Evolutionary conservation across 2,888 invertebrate genomes (phyloP).

Genomic region (Eristalis arbustorum): DNA sequence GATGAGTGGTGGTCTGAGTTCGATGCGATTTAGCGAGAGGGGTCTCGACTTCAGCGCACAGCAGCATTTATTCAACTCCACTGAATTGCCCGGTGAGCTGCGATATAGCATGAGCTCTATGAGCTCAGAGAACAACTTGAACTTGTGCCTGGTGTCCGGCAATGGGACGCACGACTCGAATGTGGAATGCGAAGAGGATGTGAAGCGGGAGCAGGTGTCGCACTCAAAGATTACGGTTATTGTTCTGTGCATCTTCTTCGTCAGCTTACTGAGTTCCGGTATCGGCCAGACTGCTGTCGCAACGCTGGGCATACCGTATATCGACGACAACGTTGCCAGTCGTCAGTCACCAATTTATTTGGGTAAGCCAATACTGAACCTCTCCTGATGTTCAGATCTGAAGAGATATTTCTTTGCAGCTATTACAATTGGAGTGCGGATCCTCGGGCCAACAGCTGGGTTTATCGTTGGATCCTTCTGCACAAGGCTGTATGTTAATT

Average conservation of each 20-base stretch:
- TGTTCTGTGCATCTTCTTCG: slow-evolving; percentile 92
- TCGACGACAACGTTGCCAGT: slow-evolving; percentile 96
- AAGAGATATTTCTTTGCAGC: slow-evolving; percentile 82
- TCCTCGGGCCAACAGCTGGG: slow-evolving; percentile 93
- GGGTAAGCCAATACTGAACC: slow-evolving; percentile 81
- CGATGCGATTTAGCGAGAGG: background rate
- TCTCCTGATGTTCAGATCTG: background rate
- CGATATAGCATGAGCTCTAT: slow-evolving; percentile 53
- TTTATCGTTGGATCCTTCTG: slow-evolving; percentile 94
- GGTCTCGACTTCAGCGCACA: slow-evolving; percentile 23
- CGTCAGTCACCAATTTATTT: slow-evolving; percentile 95
- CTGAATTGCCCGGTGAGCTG: slow-evolving; percentile 22
- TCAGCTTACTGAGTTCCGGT: slow-evolving; percentile 92
- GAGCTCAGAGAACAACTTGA: slow-evolving; percentile 72
- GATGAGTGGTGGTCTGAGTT: slow-evolving; percentile 69
- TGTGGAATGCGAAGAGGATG: slow-evolving; percentile 83
- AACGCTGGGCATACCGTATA: slow-evolving; percentile 95
- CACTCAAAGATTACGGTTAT: slow-evolving; percentile 89
- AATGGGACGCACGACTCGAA: slow-evolving; percentile 47
- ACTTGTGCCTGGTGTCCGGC: slow-evolving; percentile 77
- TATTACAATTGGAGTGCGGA: slow-evolving; percentile 94
- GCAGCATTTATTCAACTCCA: slow-evolving; percentile 50
- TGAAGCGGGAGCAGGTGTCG: slow-evolving; percentile 84
- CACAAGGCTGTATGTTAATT: slow-evolving; percentile 92
- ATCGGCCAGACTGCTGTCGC: slow-evolving; percentile 96